Conservation (phyloP, 2,113 vertebrate genomes). For the Aptenodytes patagonicus region DNA sequence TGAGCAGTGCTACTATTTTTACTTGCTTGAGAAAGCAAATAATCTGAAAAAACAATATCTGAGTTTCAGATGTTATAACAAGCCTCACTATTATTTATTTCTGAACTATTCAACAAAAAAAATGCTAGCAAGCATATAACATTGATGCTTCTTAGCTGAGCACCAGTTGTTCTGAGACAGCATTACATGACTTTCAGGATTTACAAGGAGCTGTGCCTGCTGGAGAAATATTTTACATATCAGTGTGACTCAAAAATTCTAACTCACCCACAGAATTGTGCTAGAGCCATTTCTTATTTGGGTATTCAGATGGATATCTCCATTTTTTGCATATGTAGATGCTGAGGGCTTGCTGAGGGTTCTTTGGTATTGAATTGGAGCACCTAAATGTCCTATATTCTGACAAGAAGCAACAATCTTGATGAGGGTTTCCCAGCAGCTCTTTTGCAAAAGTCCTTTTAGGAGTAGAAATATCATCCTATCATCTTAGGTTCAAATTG, state of each 20-base stretch:
- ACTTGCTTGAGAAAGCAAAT: slow-evolving; percentile 15
- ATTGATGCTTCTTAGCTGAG: not conserved
- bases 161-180: not conserved
- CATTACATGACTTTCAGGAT: not conserved
- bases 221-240: not conserved
- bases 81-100: slow-evolving; percentile 8
- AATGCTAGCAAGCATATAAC: not conserved
- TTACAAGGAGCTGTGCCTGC: not conserved
- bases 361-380: not conserved
- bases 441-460: not conserved
- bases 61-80: slow-evolving; percentile 1
- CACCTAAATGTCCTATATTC: not conserved
- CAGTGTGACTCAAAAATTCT: not conserved
- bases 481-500: not conserved
- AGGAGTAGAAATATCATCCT: not conserved
- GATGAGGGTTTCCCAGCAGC: not conserved
- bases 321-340: not conserved
- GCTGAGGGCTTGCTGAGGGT: not conserved
- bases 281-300: not conserved
- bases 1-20: not conserved
- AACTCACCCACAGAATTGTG: not conserved
- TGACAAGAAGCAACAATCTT: not conserved
- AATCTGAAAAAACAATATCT: not conserved
- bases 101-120: not conserved
- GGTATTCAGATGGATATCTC: not conserved